Base-by-base conservation (phyloP, 1,140 invertebrate species). In the Dufourea novaeangliae region DNA sequence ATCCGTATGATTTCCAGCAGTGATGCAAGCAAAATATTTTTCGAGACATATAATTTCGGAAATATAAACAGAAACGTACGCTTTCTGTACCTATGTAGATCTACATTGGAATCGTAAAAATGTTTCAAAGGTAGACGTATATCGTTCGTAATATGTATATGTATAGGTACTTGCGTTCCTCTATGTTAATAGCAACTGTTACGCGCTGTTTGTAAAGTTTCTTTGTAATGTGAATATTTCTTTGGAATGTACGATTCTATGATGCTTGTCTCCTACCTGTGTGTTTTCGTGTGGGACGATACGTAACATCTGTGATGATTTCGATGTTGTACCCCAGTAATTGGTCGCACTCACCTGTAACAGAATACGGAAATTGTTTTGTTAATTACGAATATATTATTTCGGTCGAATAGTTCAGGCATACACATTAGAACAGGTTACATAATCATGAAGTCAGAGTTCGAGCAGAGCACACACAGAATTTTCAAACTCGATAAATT, bases 321-420 rank as follows among this genome's bases (percentile, higher is more conserved):
- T 82, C 54, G 46, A 37, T 34, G 52, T 68, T 32, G 29, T 46
- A 54, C 29, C 70, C 82, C 39, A 32, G 22, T 63, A 72, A 80
- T 59, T 66, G 66, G 41, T 80, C 73, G 44, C 54, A 84, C 82
- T 84, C 82, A 84, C 82, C 82, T 84, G 72, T 0, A 82, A 79
- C 27, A 63, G 22, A 29, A 80, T n/a, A 56, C 20, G 50, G 1
- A 14, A 37, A n/a, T 17, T 2, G 14, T 29, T 29, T 57, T 29
- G 22, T 12, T n/a, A n/a, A n/a, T n/a, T n/a, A n/a, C n/a, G n/a
- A n/a, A n/a, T n/a, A n/a, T n/a, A n/a, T n/a, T n/a, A n/a, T n/a
- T n/a, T n/a, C n/a, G n/a, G n/a, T n/a, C n/a, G n/a, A n/a, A n/a
- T n/a, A n/a, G n/a, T n/a, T n/a, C n/a, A n/a, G n/a, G n/a, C n/a